These are phyloP conservation scores for Lerista edwardsae DNA, from an alignment of 2,797 vertebrate species.

Conservation along the genomic window DNA sequence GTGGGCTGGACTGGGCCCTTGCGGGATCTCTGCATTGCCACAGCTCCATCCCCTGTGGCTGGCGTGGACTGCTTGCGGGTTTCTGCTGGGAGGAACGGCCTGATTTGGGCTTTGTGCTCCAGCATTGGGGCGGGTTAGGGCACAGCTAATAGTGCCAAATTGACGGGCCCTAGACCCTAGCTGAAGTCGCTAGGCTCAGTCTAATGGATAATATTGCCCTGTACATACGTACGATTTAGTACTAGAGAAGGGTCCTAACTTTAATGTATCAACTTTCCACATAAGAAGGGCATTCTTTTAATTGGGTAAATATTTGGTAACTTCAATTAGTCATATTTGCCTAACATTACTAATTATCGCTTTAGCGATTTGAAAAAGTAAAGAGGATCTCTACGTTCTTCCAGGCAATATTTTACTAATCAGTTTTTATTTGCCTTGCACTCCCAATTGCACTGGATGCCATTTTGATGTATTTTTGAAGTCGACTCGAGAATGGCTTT, in stretches of 20 bases:
- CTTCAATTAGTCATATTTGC: constrained; percentile 14
- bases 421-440: constrained; percentile 38
- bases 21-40: too few relatives aligned
- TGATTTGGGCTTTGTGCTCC: too few relatives aligned
- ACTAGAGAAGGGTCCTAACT: background rate
- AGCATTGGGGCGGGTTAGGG: too few relatives aligned
- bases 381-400: constrained; percentile 46
- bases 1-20: too few relatives aligned
- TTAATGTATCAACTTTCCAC: background rate
- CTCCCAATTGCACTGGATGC: constrained; percentile 16
- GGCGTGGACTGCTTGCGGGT: too few relatives aligned
- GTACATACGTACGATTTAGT: background rate
- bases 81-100: too few relatives aligned
- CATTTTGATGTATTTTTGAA: constrained; percentile 1
- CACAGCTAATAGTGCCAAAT: too few relatives aligned
- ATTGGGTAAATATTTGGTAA: constrained; percentile 27
- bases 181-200: too few relatives aligned
- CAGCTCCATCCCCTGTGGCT: too few relatives aligned
- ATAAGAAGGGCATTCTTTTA: constrained; percentile 6
- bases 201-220: too few relatives aligned
- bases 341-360: constrained; percentile 41
- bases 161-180: too few relatives aligned
- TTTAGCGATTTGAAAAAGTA: constrained; percentile 47
- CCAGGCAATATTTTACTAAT: constrained; percentile 23
- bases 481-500: background rate